Conservation (phyloP, 2,113 vertebrate genomes). For the Henicopernis longicauda region DNA sequence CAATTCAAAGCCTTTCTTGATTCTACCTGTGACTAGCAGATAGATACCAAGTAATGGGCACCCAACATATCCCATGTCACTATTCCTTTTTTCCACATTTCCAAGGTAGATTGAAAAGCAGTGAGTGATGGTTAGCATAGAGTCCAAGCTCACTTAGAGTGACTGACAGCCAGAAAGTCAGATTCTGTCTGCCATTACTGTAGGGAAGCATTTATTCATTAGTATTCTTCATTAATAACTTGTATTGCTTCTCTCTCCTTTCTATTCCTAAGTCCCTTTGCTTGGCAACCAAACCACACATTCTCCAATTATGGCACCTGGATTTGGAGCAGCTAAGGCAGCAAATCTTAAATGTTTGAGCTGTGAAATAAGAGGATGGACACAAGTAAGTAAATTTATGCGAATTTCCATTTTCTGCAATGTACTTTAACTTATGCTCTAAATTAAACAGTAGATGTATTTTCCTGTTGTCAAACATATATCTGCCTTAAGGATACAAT, state of each 20-base stretch:
- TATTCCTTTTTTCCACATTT: background rate
- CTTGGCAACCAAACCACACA: background rate
- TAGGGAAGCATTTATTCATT: background rate
- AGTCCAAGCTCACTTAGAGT: background rate
- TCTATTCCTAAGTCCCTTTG: background rate
- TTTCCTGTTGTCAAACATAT: background rate
- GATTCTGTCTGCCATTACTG: background rate
- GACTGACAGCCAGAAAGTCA: background rate
- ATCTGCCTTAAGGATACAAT: background rate
- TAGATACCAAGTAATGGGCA: background rate
- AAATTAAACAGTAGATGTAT: background rate
- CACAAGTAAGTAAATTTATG: background rate
- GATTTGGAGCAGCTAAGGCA: background rate
- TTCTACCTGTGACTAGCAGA: background rate
- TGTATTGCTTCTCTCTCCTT: background rate
- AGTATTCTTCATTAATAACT: background rate
- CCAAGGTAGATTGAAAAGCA: background rate
- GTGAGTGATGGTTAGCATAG: background rate
- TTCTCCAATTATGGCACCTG: background rate
- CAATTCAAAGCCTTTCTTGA: background rate
- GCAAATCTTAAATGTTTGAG: background rate
- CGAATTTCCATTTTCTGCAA: background rate
- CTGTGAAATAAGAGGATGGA: background rate
- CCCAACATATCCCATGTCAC: background rate
- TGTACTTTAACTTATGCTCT: background rate